Base-by-base conservation (phyloP, 2,113 vertebrate species). In the Siphamia tubifer region DNA sequence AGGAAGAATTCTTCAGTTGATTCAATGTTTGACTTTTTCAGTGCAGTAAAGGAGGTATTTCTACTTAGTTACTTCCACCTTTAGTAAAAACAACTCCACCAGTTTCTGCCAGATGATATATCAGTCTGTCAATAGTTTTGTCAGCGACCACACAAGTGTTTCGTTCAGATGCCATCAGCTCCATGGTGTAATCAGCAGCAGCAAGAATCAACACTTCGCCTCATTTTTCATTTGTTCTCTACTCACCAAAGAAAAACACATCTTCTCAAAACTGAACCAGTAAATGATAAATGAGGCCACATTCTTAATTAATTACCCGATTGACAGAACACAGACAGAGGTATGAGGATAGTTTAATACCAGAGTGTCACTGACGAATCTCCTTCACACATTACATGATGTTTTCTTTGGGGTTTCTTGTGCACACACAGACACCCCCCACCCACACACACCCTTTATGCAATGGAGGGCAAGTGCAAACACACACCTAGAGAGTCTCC, bases 401-500 rank as follows among this genome's bases (percentile, higher is more conserved):
- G 72, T 87, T 86, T 69, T 81, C 68, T 80, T 81, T 81, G 57
- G 52, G 69, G 39, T 38, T 55, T 51, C 23, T 71, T 19, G 31
- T 11, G 12, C 52, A 49, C 58, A n/a, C n/a, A n/a, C n/a, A n/a
- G n/a, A n/a, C n/a, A n/a, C n/a, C n/a, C n/a, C 75, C 13, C 24
- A 23, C 30, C 62, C n/a, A 36, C 19, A 42, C 8, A 15, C 34
- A n/a, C n/a, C n/a, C n/a, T n/a, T n/a, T n/a, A n/a, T n/a, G n/a
- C n/a, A 39, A 60, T 57, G 74, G 58, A 48, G 79, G 78, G 73
- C 89, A 89, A 85, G 83, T 85, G 74, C 68, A 79, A 87, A 88
- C 84, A 76, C 67, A 86, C 79, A 69, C 71, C 64, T 68, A 32
- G 48, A 11, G 42, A 44, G 63, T 67, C 63, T 71, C 44, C 48